These are phyloP conservation scores for Linepithema humile DNA, from an alignment of 1,140 invertebrate genomes.

Conservation along the genomic window DNA sequence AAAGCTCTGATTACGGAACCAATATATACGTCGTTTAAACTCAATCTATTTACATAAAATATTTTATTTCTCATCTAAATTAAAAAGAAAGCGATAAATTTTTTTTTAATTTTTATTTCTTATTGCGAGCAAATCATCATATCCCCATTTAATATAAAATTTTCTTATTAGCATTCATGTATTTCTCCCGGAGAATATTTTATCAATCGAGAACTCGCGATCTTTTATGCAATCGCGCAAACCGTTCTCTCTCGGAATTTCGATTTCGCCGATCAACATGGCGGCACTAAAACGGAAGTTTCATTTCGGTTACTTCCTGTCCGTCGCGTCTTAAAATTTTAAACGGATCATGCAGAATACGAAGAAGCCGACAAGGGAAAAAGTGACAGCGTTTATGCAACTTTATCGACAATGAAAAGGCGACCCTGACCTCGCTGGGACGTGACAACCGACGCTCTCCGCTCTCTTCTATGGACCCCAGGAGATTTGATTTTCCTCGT, in stretches of 20 bases:
- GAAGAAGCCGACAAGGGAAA: not conserved
- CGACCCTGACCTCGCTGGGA: constrained; percentile 65
- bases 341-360: constrained; percentile 29
- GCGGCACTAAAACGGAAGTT: constrained; percentile 52
- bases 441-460: constrained; percentile 52
- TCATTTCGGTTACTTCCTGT: constrained; percentile 52
- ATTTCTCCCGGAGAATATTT: not conserved
- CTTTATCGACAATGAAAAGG: constrained; percentile 59
- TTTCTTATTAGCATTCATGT: not conserved
- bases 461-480: constrained; percentile 26
- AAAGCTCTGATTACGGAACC: not conserved
- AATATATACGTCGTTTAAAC: not conserved
- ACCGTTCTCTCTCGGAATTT: constrained; percentile 19
- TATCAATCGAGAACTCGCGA: constrained; percentile 2
- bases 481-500: constrained; percentile 58
- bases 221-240: constrained; percentile 7
- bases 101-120: not conserved
- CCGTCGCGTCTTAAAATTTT: constrained; percentile 42
- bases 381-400: constrained; percentile 31
- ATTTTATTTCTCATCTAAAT: not conserved
- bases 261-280: constrained; percentile 35
- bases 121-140: not conserved
- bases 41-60: not conserved
- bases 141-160: not conserved
- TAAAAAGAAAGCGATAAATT: not conserved